Base-by-base conservation (phyloP, 1,140 invertebrate genomes). In the Asobara japonica region DNA sequence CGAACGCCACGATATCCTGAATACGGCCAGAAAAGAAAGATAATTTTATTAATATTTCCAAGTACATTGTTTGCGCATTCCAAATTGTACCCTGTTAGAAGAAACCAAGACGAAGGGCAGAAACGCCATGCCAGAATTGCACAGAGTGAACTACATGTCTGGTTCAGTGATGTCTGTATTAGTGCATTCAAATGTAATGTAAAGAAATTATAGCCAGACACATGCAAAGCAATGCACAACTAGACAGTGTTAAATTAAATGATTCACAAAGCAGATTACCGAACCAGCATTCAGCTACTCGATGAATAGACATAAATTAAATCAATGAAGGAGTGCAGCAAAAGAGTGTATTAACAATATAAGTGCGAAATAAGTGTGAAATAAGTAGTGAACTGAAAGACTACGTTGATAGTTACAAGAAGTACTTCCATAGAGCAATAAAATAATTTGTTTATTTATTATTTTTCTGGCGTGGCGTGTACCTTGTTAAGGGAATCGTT, bases 1-100 rank as follows among this genome's bases (percentile, higher is more conserved):
- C 90, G 18, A 91, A 89, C 0, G 91, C 90, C 69, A 92, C 90
- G 74, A 95, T 91, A 79, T 96, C 94, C 92, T 94, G 81, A 38
- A 82, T 86, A 33, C 33, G 82, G 6, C 71, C 69, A 36, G 51
- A 76, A 70, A 64, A 76, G 27, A 75, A 80, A 77, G 68, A 56
- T 56, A 45, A 29, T 30, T 45, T 0, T 3, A 30, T 33, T 11
- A 7, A 25, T 18, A 36, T 51, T 62, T 25, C 4, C 16, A 29
- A n/a, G 27, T 48, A 68, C 13, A 18, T 29, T 31, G 33, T 30
- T 66, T 1, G 48, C 7, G 29, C 64, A 74, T 74, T 74, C 65
- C 69, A 29, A 75, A 77, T 45, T 45, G 18, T 66, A 76, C 77
- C 77, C 69, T 78, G 75, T 78, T 82, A 78, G 78, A 68, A 29